Evolutionary conservation across 2,113 vertebrate genomes (phyloP).

Genomic region (Ictalurus punctatus): DNA sequence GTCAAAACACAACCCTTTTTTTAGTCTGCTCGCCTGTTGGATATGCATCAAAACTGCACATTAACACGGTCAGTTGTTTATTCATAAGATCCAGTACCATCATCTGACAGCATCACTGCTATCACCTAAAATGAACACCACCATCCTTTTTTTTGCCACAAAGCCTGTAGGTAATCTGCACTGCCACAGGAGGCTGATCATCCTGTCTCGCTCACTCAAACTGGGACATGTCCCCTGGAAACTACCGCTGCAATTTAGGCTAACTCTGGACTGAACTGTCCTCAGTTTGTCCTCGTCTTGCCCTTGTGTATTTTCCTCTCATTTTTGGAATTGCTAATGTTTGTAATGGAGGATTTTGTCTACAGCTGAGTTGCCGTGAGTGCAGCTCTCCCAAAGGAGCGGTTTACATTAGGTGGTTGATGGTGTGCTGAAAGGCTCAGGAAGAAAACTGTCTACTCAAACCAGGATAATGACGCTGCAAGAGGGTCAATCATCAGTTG

Average conservation of each 20-base stretch:
- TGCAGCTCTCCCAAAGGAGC: not conserved
- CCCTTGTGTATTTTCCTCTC: not conserved
- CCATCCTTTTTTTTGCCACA: not conserved
- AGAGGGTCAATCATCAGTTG: not conserved
- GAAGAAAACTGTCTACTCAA: not conserved
- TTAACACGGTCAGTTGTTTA: not conserved
- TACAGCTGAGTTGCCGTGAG: not conserved
- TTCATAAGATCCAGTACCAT: not conserved
- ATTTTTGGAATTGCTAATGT: not conserved
- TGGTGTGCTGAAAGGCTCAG: not conserved
- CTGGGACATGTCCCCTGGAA: slow-evolving; percentile 39
- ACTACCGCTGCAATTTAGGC: slow-evolving; percentile 31
- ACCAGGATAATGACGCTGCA: not conserved
- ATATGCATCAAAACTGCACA: not conserved
- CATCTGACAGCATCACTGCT: not conserved
- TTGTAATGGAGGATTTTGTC: not conserved
- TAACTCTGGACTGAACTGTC: slow-evolving; percentile 22
- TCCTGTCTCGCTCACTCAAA: slow-evolving; percentile 17
- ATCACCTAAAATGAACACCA: not conserved
- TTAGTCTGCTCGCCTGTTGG: not conserved
- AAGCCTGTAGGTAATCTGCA: not conserved
- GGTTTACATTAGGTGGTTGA: slow-evolving; percentile 14
- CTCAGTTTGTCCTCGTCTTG: slow-evolving; percentile 12
- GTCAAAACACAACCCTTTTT: not conserved
- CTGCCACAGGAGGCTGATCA: not conserved